Evolutionary conservation across 2,888 invertebrate species (phyloP), one percentile per base, ranked within the genome.

Genomic region (Clusia tigrina): DNA sequence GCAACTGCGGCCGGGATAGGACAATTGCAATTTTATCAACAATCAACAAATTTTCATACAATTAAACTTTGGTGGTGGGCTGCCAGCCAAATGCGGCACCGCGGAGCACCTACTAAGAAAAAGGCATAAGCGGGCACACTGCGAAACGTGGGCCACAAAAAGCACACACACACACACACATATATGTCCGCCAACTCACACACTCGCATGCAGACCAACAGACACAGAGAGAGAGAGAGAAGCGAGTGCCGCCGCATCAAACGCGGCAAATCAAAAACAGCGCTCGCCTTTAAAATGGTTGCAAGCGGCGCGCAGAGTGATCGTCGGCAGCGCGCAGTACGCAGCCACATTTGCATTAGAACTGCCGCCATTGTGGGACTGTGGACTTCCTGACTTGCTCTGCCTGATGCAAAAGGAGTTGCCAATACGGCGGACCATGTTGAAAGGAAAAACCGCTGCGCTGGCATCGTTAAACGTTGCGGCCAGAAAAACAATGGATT

Each of bases 31-130:
- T 70, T 69, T 72, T 70, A 72, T 71, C 72, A 72, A 70, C 70
- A 71, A 71, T 72, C 72, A 72, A 70, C 69, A 72, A 71, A 72
- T 72, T 70, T 72, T 72, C 70, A 72, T 72, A 71, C 72, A 72
- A 72, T 72, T 71, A 71, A 71, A 65, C 65, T 63, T 42, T 46
- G 25, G 48, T 65, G 60, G 68, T 69, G 71, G 71, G 69, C 69
- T 67, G 65, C 66, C n/a, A n/a, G n/a, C n/a, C 67, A 58, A 58
- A 58, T 64, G 54, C 18, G 63, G 24, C 26, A 20, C 51, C 23
- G 25, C 22, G 48, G 46, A 25, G 38, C 42, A 37, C 15, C 46
- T 51, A 53, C 37, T 22, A 56, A 56, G 12, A 12, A 12, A 42
- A 2, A 42, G 10, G n/a, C 42, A 42, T 17, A 42, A 42, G 10